Conservation (phyloP, 2,888 invertebrate species). For the Cyrtodaria siliqua region DNA sequence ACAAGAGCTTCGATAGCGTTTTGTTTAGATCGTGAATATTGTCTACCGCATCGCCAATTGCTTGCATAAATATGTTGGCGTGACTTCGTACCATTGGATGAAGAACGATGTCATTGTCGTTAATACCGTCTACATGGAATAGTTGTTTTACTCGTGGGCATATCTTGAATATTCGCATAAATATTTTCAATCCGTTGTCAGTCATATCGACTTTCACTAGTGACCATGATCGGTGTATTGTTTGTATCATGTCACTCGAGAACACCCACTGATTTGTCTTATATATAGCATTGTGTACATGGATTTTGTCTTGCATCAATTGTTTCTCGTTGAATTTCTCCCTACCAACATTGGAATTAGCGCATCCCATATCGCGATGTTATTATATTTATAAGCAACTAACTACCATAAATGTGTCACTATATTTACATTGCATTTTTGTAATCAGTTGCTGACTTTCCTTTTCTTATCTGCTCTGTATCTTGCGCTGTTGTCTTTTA, state of each 20-base stretch:
- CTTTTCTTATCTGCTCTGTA: too few relatives aligned
- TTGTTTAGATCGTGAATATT: conserved; percentile 69
- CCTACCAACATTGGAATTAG: too few relatives aligned
- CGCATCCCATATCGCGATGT: too few relatives aligned
- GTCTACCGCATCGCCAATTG: conserved; percentile 73
- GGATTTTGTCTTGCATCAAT: too few relatives aligned
- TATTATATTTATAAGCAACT: too few relatives aligned
- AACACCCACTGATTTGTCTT: too few relatives aligned
- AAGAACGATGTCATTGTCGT: conserved; percentile 61
- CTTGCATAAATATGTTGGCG: conserved; percentile 78
- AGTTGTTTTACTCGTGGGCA: neutral
- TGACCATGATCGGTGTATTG: neutral
- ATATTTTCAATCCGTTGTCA: neutral
- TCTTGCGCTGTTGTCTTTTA: too few relatives aligned
- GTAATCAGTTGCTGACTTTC: too few relatives aligned
- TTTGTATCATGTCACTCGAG: neutral
- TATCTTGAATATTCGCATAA: neutral
- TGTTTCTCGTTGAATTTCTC: too few relatives aligned
- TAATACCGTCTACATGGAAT: conserved; percentile 29
- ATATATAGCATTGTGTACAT: too few relatives aligned
- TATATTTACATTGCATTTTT: too few relatives aligned
- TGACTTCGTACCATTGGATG: conserved; percentile 67
- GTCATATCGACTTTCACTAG: neutral
- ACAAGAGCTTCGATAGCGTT: conserved; percentile 63
- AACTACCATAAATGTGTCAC: too few relatives aligned